A percentile compares a stretch with the other conserved stretches of the same genome.
Evolutionary conservation across 2,113 vertebrate genomes (phyloP).

Genomic region (Bufo bufo): DNA sequence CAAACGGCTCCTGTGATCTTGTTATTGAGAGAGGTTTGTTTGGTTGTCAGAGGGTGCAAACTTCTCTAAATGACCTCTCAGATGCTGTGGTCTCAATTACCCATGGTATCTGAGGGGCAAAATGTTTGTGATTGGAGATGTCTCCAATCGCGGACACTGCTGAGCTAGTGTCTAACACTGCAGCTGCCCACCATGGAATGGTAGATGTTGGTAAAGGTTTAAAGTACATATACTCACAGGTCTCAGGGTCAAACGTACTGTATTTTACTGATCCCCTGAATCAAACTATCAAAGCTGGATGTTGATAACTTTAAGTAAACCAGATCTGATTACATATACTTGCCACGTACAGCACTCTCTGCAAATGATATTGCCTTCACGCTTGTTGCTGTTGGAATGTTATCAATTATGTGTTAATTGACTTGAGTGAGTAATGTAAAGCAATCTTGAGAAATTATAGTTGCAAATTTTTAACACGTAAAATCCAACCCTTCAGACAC

Average conservation of each 20-base stretch:
- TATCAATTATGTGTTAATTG: constrained; percentile 47
- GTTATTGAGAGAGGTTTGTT: too few relatives aligned
- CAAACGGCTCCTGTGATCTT: too few relatives aligned
- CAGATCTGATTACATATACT: constrained; percentile 32
- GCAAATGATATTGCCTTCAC: constrained; percentile 38
- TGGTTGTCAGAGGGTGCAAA: too few relatives aligned
- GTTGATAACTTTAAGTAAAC: constrained; percentile 27
- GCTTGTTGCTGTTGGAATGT: constrained; percentile 46
- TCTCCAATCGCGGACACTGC: too few relatives aligned
- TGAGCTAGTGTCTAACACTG: too few relatives aligned
- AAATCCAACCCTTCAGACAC: neutral
- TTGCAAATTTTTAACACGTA: neutral
- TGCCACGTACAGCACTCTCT: constrained; percentile 8
- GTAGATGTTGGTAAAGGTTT: too few relatives aligned
- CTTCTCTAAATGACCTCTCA: too few relatives aligned
- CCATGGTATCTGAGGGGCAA: too few relatives aligned
- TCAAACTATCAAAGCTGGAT: neutral
- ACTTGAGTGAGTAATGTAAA: constrained; percentile 4
- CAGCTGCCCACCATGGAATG: too few relatives aligned
- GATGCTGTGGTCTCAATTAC: too few relatives aligned
- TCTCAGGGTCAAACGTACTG: neutral
- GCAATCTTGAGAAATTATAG: constrained; percentile 30
- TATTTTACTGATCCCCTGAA: neutral
- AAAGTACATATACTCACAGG: neutral
- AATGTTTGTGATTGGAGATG: too few relatives aligned